Conservation (phyloP, 1,140 invertebrate genomes). For the Planococcus citri region DNA sequence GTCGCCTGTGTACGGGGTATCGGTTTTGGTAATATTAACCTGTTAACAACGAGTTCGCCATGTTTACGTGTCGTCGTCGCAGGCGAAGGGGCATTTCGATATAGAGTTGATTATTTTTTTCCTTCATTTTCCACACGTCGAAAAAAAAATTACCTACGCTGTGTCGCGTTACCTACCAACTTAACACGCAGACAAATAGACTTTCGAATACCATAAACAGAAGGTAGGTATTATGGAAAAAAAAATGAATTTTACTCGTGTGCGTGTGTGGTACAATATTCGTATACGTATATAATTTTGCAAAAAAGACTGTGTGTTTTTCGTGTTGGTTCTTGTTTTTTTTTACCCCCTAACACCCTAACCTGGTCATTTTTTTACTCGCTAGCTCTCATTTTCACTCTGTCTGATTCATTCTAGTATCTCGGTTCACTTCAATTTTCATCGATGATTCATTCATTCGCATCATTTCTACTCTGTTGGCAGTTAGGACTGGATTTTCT, state of each 20-base stretch:
- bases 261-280: not conserved
- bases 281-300: no score
- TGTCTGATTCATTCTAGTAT: no score
- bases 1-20: not conserved
- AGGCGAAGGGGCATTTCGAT: constrained; percentile 16
- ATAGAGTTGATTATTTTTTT: not conserved
- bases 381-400: no score
- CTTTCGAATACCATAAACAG: not conserved
- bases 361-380: no score
- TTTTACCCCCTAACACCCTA: no score
- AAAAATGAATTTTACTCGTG: not conserved
- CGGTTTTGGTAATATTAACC: not conserved
- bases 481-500: no score
- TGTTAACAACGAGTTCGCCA: constrained; percentile 7
- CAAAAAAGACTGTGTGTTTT: no score
- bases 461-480: no score
- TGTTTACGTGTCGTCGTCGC: constrained; percentile 7
- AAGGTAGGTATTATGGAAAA: not conserved
- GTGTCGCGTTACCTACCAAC: not conserved
- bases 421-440: no score
- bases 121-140: not conserved
- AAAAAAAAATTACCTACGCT: not conserved
- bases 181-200: not conserved
- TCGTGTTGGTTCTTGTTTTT: no score
- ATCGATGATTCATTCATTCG: no score